A percentile compares a stretch with the other conserved stretches of the same genome.
These are phyloP conservation scores for Hippolais icterina DNA, from an alignment of 2,113 vertebrate species.

Conservation along the genomic window DNA sequence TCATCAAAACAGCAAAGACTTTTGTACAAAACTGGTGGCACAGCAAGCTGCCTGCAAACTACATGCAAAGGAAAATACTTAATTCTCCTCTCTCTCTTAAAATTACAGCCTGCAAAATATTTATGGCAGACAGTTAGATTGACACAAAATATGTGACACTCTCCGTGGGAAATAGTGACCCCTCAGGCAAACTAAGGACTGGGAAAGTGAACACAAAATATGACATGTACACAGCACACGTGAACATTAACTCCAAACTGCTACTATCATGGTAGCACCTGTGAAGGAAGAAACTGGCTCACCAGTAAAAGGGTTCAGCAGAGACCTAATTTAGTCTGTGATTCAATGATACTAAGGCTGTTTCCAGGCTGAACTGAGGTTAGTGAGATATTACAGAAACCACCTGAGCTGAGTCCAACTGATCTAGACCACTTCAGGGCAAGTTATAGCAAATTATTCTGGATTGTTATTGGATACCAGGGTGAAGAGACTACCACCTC, in stretches of 20 bases:
- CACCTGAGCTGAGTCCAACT: not conserved
- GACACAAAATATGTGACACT: not conserved
- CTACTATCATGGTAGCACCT: not conserved
- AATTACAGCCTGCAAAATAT: not conserved
- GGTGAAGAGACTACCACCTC: not conserved
- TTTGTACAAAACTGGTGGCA: not conserved
- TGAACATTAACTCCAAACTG: not conserved
- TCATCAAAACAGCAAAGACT: not conserved
- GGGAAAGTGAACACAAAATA: not conserved
- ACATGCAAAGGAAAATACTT: not conserved
- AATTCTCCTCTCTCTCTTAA: not conserved
- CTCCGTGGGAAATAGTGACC: not conserved
- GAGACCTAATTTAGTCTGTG: not conserved
- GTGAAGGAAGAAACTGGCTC: not conserved
- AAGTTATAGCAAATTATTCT: not conserved
- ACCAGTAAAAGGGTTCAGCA: not conserved
- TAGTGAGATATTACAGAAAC: not conserved
- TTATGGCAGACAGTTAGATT: not conserved
- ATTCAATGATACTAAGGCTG: not conserved
- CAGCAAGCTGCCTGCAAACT: not conserved
- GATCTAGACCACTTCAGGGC: not conserved
- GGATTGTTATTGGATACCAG: not conserved
- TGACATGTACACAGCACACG: fast-evolving
- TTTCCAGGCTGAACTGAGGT: not conserved
- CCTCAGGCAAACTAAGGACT: not conserved